These are phyloP conservation scores for Misgurnus anguillicaudatus DNA, from an alignment of 2,113 vertebrate genomes.

Conservation along the genomic window DNA sequence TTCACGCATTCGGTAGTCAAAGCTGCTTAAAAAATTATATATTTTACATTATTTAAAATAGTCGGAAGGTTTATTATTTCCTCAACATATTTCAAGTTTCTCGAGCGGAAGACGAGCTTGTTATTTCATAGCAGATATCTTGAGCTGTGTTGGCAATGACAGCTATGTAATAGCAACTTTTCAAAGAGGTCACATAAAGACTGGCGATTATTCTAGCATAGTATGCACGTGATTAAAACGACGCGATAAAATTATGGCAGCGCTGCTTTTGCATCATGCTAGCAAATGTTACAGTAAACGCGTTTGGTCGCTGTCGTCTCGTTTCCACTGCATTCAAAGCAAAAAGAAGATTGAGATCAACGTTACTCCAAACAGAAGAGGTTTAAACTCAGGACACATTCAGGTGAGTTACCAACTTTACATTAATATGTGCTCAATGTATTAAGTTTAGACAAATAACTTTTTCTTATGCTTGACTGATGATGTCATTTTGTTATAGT, in stretches of 20 bases:
- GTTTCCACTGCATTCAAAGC: not conserved
- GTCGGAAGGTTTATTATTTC: not conserved
- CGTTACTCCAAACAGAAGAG: conserved; percentile 35
- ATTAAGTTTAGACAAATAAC: too few species aligned
- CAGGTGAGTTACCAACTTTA: conserved; percentile 61
- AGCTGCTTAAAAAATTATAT: not conserved
- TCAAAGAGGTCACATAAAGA: not conserved
- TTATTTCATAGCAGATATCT: not conserved
- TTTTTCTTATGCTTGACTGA: too few species aligned
- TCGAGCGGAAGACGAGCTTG: not conserved
- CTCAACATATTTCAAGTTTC: not conserved
- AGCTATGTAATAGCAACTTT: not conserved
- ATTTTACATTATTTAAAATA: not conserved
- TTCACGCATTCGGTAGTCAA: not conserved
- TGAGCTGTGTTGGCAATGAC: conserved; percentile 8
- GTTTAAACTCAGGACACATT: conserved; percentile 46
- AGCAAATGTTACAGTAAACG: conserved; percentile 55
- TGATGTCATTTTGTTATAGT: not conserved
- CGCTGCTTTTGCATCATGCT: conserved; percentile 58
- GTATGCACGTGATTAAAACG: not conserved
- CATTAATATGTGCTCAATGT: not conserved
- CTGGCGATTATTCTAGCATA: not conserved
- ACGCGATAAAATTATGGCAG: conserved; percentile 62
- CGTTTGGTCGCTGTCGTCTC: conserved; percentile 50
- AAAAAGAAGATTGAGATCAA: not conserved